Base-by-base conservation (phyloP, 2,888 invertebrate genomes). In the Thereva nobilitata region DNA sequence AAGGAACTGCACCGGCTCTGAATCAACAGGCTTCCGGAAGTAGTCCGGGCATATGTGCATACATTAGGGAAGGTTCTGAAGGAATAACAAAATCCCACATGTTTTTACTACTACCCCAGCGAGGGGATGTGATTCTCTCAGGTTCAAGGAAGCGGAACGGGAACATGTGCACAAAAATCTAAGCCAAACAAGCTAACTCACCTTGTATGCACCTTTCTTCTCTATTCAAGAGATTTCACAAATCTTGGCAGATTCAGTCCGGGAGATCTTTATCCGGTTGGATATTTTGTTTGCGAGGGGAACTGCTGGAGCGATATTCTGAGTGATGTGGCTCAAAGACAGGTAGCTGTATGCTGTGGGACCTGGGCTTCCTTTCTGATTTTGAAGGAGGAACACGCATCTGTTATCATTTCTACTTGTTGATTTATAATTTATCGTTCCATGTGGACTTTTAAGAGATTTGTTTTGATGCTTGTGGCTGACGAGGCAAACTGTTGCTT, bases 21-120 rank as follows among this genome's bases (percentile, higher is more conserved):
- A 66, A 68, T 68, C 66, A 68, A 66, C 68, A 68, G 68, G 68
- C 66, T 63, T 66, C 68, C 68, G 68, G 68, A 68, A 68, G 50
- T 66, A 61, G 53, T 59, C 54, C 42, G 38, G 59, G 52, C 61
- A 67, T 67, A 50, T 67, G 42, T 57, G 59, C 12, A 57, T 52
- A 52, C 57, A 61, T 42, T 44, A 63, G 56, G 38, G 61, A 57
- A 55, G 67, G 41, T 53, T 59, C 12, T 45, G 5, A 3, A 55
- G 38, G 35, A 53, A 59, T 59, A 50, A 59, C 35, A 53, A 53
- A 53, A 59, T 45, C 10, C 45, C 44, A 47, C 64, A 67, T 64
- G 64, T 65, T 57, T 68, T 57, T 64, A 68, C 42, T 64, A 68
- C 42, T 50, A 53, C 41, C 34, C 52, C 34, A 7, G 7, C 49